Evolutionary conservation across 2,113 vertebrate species (phyloP).

Genomic region (Embiotoca jacksoni): DNA sequence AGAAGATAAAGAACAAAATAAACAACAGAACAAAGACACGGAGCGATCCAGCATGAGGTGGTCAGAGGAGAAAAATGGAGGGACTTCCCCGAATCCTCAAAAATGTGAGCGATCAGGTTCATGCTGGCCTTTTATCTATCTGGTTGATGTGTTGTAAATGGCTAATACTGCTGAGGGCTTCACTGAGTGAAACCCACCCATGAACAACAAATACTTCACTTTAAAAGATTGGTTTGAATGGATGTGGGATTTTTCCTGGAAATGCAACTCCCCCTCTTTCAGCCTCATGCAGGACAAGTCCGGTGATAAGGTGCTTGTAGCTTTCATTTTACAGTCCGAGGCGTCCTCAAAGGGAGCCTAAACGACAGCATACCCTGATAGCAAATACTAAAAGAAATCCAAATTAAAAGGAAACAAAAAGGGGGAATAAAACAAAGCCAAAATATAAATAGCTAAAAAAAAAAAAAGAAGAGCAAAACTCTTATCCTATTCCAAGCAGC

Average conservation of each 20-base stretch:
- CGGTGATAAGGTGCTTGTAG: slow-evolving; percentile 85
- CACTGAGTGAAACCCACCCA: slow-evolving; percentile 49
- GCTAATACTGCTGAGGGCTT: slow-evolving; percentile 79
- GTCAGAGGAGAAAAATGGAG: slow-evolving; percentile 66
- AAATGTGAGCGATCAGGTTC: slow-evolving; percentile 54
- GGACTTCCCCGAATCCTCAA: slow-evolving; percentile 56
- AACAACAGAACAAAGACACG: slow-evolving; percentile 75
- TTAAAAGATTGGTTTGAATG: slow-evolving; percentile 52
- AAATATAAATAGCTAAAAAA: slow-evolving; percentile 77
- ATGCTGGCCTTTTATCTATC: slow-evolving; percentile 49
- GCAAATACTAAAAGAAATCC: slow-evolving; percentile 74
- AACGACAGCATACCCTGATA: slow-evolving; percentile 82
- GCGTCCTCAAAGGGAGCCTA: slow-evolving; percentile 67
- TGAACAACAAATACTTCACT: slow-evolving; percentile 68
- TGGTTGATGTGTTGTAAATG: slow-evolving; percentile 58
- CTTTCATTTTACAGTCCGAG: slow-evolving; percentile 82
- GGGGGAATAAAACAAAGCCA: slow-evolving; percentile 67
- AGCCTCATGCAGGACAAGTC: slow-evolving; percentile 76
- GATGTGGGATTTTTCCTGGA: slow-evolving; percentile 62
- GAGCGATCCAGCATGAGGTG: slow-evolving; percentile 78
- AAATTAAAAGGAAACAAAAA: slow-evolving; percentile 68
- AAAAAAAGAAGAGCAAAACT: slow-evolving; percentile 53
- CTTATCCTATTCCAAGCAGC: slow-evolving; percentile 69
- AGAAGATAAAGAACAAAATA: slow-evolving; percentile 74
- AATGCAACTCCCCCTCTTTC: slow-evolving; percentile 64